phyloP scores from a whole-genome alignment of 2,113 vertebrate genomes.

The Triplophysa rosa region DNA sequence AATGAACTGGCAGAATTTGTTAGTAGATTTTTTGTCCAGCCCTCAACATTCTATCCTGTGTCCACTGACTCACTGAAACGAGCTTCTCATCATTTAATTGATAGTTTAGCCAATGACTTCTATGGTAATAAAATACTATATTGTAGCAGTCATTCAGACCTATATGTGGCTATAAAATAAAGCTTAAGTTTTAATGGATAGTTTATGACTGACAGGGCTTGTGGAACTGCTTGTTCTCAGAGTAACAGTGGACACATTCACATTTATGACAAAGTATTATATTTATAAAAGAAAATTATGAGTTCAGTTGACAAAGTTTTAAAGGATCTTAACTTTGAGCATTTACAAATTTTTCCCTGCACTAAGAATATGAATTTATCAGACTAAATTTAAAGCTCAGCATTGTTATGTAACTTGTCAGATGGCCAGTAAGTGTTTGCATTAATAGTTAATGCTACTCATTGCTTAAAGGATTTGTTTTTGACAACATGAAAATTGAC shows the following conservation, averaged over 20 bases:
- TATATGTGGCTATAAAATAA: too few relatives aligned
- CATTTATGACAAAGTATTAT: neutral
- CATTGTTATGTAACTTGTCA: too few relatives aligned
- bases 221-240: neutral
- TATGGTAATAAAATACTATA: neutral
- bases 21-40: conserved; percentile 37
- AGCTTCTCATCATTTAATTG: neutral
- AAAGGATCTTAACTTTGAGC: too few relatives aligned
- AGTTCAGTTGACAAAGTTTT: too few relatives aligned
- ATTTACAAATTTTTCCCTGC: too few relatives aligned
- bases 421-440: too few relatives aligned
- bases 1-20: neutral
- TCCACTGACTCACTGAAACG: conserved; percentile 30
- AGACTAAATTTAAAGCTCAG: too few relatives aligned
- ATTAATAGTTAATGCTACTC: too few relatives aligned
- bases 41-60: conserved; percentile 30
- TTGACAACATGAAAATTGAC: neutral
- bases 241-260: neutral
- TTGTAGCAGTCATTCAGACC: neutral
- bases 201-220: neutral
- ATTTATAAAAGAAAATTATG: neutral
- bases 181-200: neutral
- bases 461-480: neutral
- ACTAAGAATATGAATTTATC: too few relatives aligned
- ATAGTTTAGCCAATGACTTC: neutral